A percentile compares a stretch with the other conserved stretches of the same genome.
Evolutionary conservation across 1,140 invertebrate genomes (phyloP).

Genomic region (Zaprionus capensis): DNA sequence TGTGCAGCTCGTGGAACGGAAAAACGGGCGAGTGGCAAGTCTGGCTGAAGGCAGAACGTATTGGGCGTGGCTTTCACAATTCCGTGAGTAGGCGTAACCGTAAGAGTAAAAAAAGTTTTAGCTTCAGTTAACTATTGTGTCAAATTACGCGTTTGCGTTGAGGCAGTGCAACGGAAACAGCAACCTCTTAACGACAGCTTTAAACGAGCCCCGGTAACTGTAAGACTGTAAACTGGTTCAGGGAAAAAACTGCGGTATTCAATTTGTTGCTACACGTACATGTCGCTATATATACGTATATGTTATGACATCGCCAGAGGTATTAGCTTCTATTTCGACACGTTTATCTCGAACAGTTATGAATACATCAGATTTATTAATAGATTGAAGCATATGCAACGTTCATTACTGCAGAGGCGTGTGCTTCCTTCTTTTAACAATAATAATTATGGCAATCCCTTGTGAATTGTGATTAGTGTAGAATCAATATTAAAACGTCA

Average conservation of each 20-base stretch:
- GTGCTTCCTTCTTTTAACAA: no score
- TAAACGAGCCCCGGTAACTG: conserved; percentile 9
- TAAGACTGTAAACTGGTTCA: conserved; percentile 26
- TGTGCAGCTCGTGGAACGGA: conserved; percentile 93
- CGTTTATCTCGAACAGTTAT: not conserved
- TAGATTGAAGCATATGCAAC: no score
- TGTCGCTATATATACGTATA: not conserved
- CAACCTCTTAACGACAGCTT: conserved; percentile 24
- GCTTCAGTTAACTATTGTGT: conserved; percentile 8
- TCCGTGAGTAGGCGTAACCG: conserved; percentile 86
- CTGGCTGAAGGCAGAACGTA: conserved; percentile 92
- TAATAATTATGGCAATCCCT: no score
- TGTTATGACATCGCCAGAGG: conserved; percentile 20
- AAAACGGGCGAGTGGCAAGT: conserved; percentile 94
- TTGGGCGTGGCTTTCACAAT: conserved; percentile 92
- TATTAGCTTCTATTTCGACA: conserved; percentile 29
- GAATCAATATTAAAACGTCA: no score
- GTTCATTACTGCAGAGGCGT: no score
- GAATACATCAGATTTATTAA: conserved; percentile 1
- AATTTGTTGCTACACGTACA: conserved; percentile 4
- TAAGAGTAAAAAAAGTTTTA: conserved; percentile 5
- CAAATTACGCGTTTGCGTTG: conserved; percentile 41
- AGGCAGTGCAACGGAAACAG: conserved; percentile 26
- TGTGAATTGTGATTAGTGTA: no score
- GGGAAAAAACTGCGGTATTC: conserved; percentile 23